phyloP scores from a whole-genome alignment of 2,888 invertebrate genomes.

The Caenorhabditis drosophilae region DNA sequence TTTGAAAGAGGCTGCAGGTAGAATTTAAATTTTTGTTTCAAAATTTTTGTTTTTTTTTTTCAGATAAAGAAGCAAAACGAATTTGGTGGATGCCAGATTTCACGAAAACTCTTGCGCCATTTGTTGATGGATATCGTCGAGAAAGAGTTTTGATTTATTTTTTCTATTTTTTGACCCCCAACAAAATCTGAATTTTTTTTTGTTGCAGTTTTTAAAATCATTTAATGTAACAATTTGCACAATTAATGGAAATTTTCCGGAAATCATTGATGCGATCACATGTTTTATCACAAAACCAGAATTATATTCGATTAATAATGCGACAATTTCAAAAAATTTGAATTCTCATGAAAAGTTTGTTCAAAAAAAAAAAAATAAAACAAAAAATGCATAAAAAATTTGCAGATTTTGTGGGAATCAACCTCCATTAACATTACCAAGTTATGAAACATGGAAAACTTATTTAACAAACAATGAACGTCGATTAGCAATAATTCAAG shows the following conservation, averaged over 20 bases:
- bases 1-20: not conserved
- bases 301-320: constrained; percentile 7
- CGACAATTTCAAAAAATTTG: constrained; percentile 21
- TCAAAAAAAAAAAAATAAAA: not conserved
- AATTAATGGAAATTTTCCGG: constrained; percentile 30
- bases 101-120: constrained; percentile 24
- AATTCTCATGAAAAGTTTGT: constrained; percentile 7
- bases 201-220: not conserved
- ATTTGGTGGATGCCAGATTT: constrained; percentile 35
- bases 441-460: constrained; percentile 11
- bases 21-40: not conserved
- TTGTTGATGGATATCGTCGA: constrained; percentile 24
- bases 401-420: constrained; percentile 15
- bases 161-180: not conserved
- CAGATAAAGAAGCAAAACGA: constrained; percentile 9
- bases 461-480: constrained; percentile 1
- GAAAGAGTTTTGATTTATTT: constrained; percentile 14
- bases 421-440: constrained; percentile 6
- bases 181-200: not conserved
- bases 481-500: constrained; percentile 17
- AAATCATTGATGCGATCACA: constrained; percentile 16
- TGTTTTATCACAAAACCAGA: constrained; percentile 17
- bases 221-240: constrained; percentile 19
- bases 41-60: not conserved
- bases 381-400: not conserved